Percentiles rank a stretch among this genome's conserved stretches.
phyloP scores from a whole-genome alignment of 92 coral and sea anemone species.

The Palythoa heliodiscus region DNA sequence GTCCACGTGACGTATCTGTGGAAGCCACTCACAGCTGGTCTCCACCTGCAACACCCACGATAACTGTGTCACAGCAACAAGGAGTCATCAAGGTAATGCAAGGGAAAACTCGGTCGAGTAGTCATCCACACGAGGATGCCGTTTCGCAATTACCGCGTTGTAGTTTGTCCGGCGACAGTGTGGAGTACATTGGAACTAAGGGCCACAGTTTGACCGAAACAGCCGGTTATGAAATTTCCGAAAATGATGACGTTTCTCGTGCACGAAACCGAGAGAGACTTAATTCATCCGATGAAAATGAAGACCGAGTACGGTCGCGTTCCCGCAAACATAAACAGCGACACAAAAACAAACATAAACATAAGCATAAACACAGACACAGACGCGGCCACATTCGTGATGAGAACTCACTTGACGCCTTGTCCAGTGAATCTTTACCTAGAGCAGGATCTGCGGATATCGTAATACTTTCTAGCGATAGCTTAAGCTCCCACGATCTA shows the following conservation, averaged over 20 bases:
- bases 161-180: constrained; percentile 23
- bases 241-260: neutral
- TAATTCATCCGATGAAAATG: neutral
- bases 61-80: constrained; percentile 35
- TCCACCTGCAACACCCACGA: constrained; percentile 49
- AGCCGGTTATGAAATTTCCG: neutral
- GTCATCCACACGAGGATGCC: neutral
- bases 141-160: neutral
- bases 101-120: constrained; percentile 2
- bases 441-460: constrained; percentile 17
- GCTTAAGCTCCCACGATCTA: constrained; percentile 40
- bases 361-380: constrained; percentile 61
- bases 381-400: constrained; percentile 43
- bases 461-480: constrained; percentile 66
- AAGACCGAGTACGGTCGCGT: neutral
- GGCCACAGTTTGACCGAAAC: neutral
- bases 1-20: constrained; percentile 43
- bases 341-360: constrained; percentile 45
- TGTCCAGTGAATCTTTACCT: neutral
- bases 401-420: constrained; percentile 10
- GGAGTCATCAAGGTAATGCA: constrained; percentile 29
- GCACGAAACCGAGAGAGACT: neutral
- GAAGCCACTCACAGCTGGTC: constrained; percentile 52
- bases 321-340: constrained; percentile 20
- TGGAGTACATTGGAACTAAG: constrained; percentile 20